Evolutionary conservation across 2,797 vertebrate species (phyloP).

Genomic region (Acomys russatus): DNA sequence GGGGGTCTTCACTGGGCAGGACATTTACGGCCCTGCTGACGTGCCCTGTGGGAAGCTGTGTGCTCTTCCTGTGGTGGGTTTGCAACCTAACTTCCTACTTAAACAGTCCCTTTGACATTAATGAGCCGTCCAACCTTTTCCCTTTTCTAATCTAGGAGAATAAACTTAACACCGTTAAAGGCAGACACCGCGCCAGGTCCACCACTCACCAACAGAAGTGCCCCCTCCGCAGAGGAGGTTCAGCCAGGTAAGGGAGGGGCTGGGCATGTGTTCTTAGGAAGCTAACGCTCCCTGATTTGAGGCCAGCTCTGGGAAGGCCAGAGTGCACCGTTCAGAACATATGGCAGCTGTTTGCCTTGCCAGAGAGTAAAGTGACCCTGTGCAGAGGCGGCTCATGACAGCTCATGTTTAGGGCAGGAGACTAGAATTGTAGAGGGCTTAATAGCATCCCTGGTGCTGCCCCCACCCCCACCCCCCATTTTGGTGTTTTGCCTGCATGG

Average conservation of each 20-base stretch:
- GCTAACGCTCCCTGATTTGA: fast-evolving
- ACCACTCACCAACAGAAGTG: slow-evolving; percentile 70
- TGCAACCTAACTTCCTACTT: neutral
- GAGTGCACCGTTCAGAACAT: neutral
- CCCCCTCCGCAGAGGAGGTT: slow-evolving; percentile 89
- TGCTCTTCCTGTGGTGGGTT: neutral
- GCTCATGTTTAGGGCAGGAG: neutral
- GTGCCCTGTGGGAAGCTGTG: neutral
- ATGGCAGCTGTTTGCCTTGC: fast-evolving
- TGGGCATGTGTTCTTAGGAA: neutral
- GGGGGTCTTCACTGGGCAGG: neutral
- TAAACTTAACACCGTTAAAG: slow-evolving; percentile 93
- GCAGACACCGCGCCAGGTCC: slow-evolving; percentile 81
- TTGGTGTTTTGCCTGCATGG: neutral
- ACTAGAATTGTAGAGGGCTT: fast-evolving
- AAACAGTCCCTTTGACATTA: neutral
- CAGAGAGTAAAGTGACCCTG: fast-evolving
- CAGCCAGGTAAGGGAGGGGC: slow-evolving; percentile 89
- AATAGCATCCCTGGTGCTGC: too few relatives aligned
- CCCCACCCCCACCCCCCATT: fast-evolving
- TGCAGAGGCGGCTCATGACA: fast-evolving
- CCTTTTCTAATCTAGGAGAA: slow-evolving; percentile 90
- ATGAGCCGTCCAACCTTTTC: neutral
- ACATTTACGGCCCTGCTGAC: fast-evolving
- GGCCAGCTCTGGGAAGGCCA: neutral